Conservation (phyloP, 2,888 invertebrate genomes). For the Arrhopalites spinosus region DNA sequence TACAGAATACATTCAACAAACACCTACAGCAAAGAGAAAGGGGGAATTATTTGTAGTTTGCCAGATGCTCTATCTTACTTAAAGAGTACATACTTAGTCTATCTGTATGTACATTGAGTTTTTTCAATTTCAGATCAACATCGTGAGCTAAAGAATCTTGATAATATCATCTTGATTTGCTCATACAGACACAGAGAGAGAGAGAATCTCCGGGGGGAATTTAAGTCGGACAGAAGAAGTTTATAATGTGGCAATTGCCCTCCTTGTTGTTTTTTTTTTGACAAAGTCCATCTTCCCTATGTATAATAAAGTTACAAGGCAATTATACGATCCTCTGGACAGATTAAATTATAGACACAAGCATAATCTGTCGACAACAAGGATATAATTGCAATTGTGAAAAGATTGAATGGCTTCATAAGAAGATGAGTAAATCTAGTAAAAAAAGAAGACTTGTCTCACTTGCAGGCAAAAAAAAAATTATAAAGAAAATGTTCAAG, state of each 20-base stretch:
- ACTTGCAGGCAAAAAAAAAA: slow-evolving; percentile 45
- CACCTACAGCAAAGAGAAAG: background rate
- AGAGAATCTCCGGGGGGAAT: background rate
- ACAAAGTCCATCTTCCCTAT: background rate
- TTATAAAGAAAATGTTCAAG: too few species aligned
- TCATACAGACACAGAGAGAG: too few species aligned
- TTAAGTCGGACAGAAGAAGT: too few species aligned
- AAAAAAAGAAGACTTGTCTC: slow-evolving; percentile 50
- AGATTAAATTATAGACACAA: background rate
- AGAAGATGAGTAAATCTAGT: too few species aligned
- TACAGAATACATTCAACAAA: background rate
- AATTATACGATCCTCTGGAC: background rate
- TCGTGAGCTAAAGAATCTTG: too few species aligned
- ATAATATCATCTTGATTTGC: too few species aligned
- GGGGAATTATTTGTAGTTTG: background rate
- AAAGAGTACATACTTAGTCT: background rate
- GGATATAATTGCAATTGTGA: slow-evolving; percentile 40
- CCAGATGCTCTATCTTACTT: too few species aligned
- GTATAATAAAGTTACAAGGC: too few species aligned
- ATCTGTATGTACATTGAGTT: background rate
- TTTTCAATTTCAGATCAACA: background rate
- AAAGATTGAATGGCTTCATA: slow-evolving; percentile 18
- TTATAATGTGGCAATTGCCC: background rate
- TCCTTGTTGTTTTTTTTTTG: background rate
- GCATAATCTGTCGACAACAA: too few species aligned